Evolutionary conservation across 92 coral and sea anemone genomes (phyloP).

Genomic region (Porites lobata): DNA sequence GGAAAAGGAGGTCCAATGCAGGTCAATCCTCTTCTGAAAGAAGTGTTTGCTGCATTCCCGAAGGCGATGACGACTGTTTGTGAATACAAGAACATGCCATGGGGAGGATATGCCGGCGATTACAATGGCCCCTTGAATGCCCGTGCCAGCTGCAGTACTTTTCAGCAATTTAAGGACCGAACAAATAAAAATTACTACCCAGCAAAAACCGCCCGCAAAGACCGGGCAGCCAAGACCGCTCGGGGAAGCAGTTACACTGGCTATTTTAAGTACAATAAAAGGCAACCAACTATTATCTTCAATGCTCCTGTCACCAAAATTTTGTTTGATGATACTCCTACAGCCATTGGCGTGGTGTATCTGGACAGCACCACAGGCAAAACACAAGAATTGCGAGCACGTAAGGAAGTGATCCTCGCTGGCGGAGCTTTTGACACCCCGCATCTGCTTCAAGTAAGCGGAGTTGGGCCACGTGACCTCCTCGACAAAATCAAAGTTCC

Average conservation of each 20-base stretch:
- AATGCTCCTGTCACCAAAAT: constrained; percentile 51
- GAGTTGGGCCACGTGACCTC: constrained; percentile 50
- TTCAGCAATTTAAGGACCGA: constrained; percentile 54
- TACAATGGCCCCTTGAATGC: constrained; percentile 47
- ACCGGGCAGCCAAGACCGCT: constrained; percentile 60
- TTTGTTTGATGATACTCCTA: constrained; percentile 23
- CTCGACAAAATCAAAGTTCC: constrained; percentile 32
- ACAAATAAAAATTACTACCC: constrained; percentile 26
- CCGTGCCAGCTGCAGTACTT: constrained; percentile 58
- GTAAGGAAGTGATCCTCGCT: constrained; percentile 44
- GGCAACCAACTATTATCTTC: constrained; percentile 25
- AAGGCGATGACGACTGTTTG: constrained; percentile 45
- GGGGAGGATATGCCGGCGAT: constrained; percentile 55
- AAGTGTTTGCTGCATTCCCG: constrained; percentile 54
- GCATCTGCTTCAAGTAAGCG: constrained; percentile 65
- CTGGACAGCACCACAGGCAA: constrained; percentile 51
- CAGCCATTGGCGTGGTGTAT: constrained; percentile 49
- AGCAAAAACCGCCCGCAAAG: constrained; percentile 18
- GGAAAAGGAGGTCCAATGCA: constrained; percentile 68
- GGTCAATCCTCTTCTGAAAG: constrained; percentile 56
- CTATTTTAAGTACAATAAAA: constrained; percentile 27
- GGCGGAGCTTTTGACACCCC: constrained; percentile 68
- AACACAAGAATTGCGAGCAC: constrained; percentile 39
- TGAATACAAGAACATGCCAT: constrained; percentile 57
- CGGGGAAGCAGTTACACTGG: constrained; percentile 69